Evolutionary conservation across 2,888 invertebrate species (phyloP), one percentile per base, ranked within the genome.

Genomic region (Plebejus anna): DNA sequence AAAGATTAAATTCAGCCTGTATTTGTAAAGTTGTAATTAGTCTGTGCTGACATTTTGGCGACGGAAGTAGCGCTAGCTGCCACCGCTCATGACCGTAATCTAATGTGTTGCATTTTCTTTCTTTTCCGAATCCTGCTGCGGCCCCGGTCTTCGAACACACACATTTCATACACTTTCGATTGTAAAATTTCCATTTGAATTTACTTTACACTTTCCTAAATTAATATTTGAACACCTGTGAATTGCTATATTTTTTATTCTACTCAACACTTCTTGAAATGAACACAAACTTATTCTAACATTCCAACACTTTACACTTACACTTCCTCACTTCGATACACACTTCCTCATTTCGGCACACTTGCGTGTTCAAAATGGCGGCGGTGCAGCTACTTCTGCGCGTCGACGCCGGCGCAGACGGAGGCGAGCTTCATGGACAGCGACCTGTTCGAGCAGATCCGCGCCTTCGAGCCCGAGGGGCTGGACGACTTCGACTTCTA

Each of bases 51-150:
- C 92, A 90, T 93, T 91, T 92, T 89, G 90, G 91, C 91, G 90
- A 87, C 83, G 87, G 79, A 84, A 83, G 80, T 81, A 80, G 83
- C 78, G 78, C 80, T 75, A 78, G 77, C 78, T 73, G 79, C 80
- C 82, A 76, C 80, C 80, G 82, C 80, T 78, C 76, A 79, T 80
- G 91, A 90, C 91, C 91, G 90, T 88, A 87, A 81, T 80, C 83
- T 94, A 91, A 94, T 82, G 93, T 94, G 94, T 94, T 94, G 94
- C 94, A 94, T 94, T 93, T 94, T 94, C 92, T 94, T 91, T 87
- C 88, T 86, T 91, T 92, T 92, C 89, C 92, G 92, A 92, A 92
- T 92, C 80, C 82, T 83, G 83, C 80, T 78, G 81, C 83, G 82
- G 85, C 76, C 76, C 82, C 82, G 81, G 81, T 79, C 75, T 79